These are phyloP conservation scores for Drosophila kanekoi DNA, from an alignment of 2,888 invertebrate species.

Conservation along the genomic window DNA sequence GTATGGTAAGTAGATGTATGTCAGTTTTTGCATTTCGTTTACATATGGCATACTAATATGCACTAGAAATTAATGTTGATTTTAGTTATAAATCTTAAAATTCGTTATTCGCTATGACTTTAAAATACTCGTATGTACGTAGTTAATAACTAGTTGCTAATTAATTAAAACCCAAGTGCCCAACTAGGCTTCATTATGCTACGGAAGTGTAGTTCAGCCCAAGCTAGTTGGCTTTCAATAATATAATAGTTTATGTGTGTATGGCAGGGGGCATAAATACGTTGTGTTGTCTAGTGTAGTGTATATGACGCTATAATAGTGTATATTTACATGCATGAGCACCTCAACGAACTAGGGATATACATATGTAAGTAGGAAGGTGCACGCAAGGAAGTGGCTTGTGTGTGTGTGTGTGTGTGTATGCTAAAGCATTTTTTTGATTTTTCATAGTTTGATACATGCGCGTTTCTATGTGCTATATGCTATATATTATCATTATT, in stretches of 20 bases:
- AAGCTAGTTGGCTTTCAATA: conserved; percentile 62
- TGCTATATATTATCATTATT: conserved; percentile 33
- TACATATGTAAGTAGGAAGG: conserved; percentile 6
- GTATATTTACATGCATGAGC: conserved; percentile 71
- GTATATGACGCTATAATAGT: conserved; percentile 23
- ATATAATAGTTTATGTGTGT: conserved; percentile 34
- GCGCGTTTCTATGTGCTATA: conserved; percentile 78
- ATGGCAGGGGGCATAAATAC: conserved; percentile 54
- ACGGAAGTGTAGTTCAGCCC: conserved; percentile 73
- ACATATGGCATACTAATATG: conserved; percentile 69
- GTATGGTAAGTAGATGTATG: conserved; percentile 67
- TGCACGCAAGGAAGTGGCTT: conserved; percentile 63
- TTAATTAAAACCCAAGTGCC: conserved; percentile 66
- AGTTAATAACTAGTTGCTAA: conserved; percentile 73
- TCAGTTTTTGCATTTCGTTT: conserved; percentile 73
- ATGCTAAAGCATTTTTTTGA: conserved; percentile 79
- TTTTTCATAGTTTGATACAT: conserved; percentile 67
- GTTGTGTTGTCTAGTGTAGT: conserved; percentile 24
- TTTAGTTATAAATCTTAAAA: conserved; percentile 68
- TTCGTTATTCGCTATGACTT: conserved; percentile 77
- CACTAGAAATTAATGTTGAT: conserved; percentile 67
- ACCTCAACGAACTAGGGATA: conserved; percentile 34
- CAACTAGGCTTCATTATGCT: conserved; percentile 63
- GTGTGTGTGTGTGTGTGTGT: conserved; percentile 57
- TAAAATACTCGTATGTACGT: conserved; percentile 72